Conservation (phyloP, 2,888 invertebrate species). For the Troilus luridus region DNA sequence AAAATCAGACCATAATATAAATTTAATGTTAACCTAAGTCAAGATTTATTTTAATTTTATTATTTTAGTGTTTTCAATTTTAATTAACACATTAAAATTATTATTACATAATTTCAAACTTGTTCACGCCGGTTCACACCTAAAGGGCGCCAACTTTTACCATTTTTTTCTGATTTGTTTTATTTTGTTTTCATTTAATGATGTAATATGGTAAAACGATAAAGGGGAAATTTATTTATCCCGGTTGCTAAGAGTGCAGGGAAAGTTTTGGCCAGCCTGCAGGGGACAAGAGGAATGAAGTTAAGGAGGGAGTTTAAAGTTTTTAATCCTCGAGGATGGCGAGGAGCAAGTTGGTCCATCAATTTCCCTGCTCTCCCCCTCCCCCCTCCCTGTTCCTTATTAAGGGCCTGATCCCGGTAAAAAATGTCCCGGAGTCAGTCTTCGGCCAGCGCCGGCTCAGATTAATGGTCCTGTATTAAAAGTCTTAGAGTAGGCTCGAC, state of each 20-base stretch:
- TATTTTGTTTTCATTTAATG: conserved; percentile 48
- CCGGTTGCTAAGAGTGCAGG: not conserved
- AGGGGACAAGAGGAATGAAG: conserved; percentile 52
- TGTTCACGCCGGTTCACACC: not conserved
- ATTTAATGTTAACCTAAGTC: no score
- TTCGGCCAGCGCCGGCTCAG: conserved; percentile 18
- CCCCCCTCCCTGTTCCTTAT: not conserved
- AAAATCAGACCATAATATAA: no score
- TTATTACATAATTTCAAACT: no score
- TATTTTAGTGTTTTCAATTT: no score
- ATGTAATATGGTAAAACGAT: conserved; percentile 50
- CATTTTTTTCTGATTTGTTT: not conserved
- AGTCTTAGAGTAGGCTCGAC: conserved; percentile 23
- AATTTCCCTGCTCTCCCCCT: conserved; percentile 39
- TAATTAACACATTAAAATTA: no score
- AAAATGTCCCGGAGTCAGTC: conserved; percentile 46
- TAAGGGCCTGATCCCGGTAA: conserved; percentile 53
- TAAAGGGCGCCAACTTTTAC: not conserved
- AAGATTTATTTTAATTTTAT: no score
- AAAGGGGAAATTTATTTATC: not conserved
- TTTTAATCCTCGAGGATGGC: conserved; percentile 58
- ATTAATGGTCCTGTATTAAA: conserved; percentile 55
- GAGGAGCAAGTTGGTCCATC: conserved; percentile 56
- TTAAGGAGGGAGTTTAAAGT: conserved; percentile 53
- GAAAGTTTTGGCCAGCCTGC: conserved; percentile 27